These are phyloP conservation scores for Myopa tessellatipennis DNA, from an alignment of 2,888 invertebrate genomes.

Conservation along the genomic window DNA sequence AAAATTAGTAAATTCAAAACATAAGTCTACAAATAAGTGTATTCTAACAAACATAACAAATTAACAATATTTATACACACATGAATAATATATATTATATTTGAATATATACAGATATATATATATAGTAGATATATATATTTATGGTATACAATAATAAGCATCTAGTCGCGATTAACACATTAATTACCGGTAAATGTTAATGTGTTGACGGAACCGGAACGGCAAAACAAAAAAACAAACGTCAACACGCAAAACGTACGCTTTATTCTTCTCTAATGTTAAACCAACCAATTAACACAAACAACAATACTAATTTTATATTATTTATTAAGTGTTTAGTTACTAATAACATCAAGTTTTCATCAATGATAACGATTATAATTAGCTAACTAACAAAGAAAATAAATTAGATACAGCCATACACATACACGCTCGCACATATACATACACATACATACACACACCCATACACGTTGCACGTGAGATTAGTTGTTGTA, in stretches of 20 bases:
- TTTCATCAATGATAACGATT: background rate
- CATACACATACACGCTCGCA: too few relatives aligned
- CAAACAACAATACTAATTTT: background rate
- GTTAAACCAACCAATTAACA: background rate
- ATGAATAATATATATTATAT: background rate
- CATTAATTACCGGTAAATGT: slow-evolving; percentile 31
- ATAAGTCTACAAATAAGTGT: slow-evolving; percentile 25
- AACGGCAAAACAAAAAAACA: background rate
- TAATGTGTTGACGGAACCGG: background rate
- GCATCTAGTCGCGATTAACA: slow-evolving; percentile 42
- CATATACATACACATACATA: too few relatives aligned
- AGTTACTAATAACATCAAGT: background rate
- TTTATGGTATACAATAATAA: slow-evolving; percentile 30
- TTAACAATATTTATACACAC: slow-evolving; percentile 38
- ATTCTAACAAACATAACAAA: slow-evolving; percentile 24
- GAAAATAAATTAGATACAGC: slow-evolving; percentile 3
- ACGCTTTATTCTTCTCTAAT: slow-evolving; percentile 9
- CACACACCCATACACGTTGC: slow-evolving; percentile 10
- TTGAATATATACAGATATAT: background rate
- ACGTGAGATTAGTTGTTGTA: slow-evolving; percentile 27
- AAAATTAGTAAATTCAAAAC: slow-evolving; percentile 15
- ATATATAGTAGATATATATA: background rate
- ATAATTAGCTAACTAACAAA: background rate
- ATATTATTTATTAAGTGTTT: slow-evolving; percentile 3
- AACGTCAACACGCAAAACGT: slow-evolving; percentile 7